phyloP scores from a whole-genome alignment of 1,140 invertebrate genomes.

The Hestina assimilis region DNA sequence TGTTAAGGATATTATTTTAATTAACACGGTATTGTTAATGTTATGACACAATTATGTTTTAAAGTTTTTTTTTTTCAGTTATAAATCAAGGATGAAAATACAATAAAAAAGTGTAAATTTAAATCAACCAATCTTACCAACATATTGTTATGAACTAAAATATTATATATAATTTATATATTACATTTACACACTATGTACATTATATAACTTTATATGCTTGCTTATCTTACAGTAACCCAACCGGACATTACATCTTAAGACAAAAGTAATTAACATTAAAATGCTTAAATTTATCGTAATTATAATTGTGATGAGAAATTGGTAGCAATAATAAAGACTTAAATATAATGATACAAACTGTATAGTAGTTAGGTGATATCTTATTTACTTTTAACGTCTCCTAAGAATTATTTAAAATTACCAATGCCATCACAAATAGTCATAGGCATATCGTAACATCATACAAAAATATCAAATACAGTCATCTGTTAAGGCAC shows the following conservation, averaged over 20 bases:
- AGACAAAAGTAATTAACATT: neutral
- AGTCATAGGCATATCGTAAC: neutral
- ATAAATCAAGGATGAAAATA: too few relatives aligned
- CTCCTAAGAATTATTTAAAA: neutral
- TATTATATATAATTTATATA: neutral
- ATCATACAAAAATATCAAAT: constrained; percentile 21
- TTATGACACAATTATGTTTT: too few relatives aligned
- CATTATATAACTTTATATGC: neutral
- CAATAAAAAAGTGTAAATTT: neutral
- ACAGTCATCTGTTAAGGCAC: constrained; percentile 20
- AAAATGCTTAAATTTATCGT: neutral
- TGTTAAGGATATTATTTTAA: too few relatives aligned
- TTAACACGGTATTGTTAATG: too few relatives aligned
- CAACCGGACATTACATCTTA: neutral
- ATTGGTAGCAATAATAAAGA: neutral
- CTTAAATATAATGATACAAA: neutral
- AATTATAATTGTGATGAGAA: neutral
- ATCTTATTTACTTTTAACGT: neutral
- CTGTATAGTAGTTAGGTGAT: too few relatives aligned
- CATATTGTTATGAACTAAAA: neutral
- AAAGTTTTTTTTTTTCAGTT: too few relatives aligned
- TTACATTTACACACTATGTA: constrained; percentile 1
- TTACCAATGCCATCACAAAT: neutral
- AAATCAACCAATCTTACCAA: neutral
- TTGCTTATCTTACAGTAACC: neutral